Conservation (phyloP, 2,113 vertebrate species). For the Sisor rabdophorus region DNA sequence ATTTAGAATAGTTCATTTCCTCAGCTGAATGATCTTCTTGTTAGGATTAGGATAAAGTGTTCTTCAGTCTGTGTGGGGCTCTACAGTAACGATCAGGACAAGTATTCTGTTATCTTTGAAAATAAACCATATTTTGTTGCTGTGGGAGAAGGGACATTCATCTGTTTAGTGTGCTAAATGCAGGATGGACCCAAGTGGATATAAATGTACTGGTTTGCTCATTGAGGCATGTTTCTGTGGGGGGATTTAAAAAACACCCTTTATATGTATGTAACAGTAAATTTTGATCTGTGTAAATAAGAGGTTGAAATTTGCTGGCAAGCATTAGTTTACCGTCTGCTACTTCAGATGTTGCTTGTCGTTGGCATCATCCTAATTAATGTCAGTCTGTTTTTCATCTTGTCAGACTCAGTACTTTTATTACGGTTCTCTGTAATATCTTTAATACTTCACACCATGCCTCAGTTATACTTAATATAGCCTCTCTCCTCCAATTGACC, state of each 20-base stretch:
- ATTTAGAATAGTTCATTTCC: slow-evolving; percentile 4
- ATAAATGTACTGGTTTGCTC: slow-evolving; percentile 42
- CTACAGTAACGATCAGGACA: slow-evolving; percentile 47
- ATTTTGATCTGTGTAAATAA: slow-evolving; percentile 14
- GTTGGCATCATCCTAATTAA: slow-evolving; percentile 24
- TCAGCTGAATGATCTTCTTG: slow-evolving; percentile 38
- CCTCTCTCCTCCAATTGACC: slow-evolving; percentile 6
- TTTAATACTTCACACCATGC: slow-evolving; percentile 6
- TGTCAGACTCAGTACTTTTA: not conserved
- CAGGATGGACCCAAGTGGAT: slow-evolving; percentile 39
- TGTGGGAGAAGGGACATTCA: slow-evolving; percentile 23
- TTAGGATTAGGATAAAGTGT: slow-evolving; percentile 13
- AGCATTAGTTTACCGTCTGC: not conserved
- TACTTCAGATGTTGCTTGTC: slow-evolving; percentile 18
- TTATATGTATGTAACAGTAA: slow-evolving; percentile 29
- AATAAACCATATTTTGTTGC: slow-evolving; percentile 46
- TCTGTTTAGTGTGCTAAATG: slow-evolving; percentile 38
- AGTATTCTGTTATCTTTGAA: slow-evolving; percentile 45
- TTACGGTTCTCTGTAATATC: not conserved
- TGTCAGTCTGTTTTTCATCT: slow-evolving; percentile 5
- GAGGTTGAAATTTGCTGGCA: not conserved
- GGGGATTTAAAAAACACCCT: slow-evolving; percentile 32
- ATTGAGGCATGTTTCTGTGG: slow-evolving; percentile 40
- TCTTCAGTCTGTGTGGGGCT: slow-evolving; percentile 35
- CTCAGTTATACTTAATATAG: not conserved